phyloP scores from a whole-genome alignment of 2,113 vertebrate genomes.

The Chloebia gouldiae region DNA sequence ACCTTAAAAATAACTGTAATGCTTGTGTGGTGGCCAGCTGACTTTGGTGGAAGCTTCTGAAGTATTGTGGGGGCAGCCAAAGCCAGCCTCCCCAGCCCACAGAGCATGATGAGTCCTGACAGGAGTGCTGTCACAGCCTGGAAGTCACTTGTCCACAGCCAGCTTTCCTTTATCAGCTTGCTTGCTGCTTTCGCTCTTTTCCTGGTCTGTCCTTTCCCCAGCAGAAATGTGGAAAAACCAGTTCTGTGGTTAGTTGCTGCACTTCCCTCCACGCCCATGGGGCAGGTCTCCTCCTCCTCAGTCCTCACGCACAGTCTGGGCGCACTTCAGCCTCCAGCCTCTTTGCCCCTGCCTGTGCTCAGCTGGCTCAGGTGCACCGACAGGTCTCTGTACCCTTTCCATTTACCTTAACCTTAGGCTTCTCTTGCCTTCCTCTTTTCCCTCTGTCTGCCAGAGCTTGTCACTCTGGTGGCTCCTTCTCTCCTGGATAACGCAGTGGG shows the following conservation, averaged over 20 bases:
- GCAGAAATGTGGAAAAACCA: constrained; percentile 69
- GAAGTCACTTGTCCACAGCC: neutral
- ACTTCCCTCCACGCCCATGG: constrained; percentile 64
- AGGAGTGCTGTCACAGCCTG: neutral
- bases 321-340: constrained; percentile 28
- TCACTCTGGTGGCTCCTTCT: neutral
- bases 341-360: neutral
- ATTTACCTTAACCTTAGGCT: neutral
- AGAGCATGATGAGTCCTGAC: neutral
- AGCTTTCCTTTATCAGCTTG: constrained; percentile 1
- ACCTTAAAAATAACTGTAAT: neutral
- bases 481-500: neutral
- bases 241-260: constrained; percentile 69
- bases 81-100: neutral
- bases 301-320: neutral
- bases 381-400: neutral
- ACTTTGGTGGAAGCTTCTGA: neutral
- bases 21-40: neutral
- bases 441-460: neutral
- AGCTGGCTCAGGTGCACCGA: neutral
- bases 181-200: neutral
- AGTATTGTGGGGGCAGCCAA: neutral
- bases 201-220: constrained; percentile 48
- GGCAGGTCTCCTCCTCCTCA: neutral
- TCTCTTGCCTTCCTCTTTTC: neutral